Evolutionary conservation across 1,140 invertebrate species (phyloP).

Genomic region (Paraescarpia echinospica): DNA sequence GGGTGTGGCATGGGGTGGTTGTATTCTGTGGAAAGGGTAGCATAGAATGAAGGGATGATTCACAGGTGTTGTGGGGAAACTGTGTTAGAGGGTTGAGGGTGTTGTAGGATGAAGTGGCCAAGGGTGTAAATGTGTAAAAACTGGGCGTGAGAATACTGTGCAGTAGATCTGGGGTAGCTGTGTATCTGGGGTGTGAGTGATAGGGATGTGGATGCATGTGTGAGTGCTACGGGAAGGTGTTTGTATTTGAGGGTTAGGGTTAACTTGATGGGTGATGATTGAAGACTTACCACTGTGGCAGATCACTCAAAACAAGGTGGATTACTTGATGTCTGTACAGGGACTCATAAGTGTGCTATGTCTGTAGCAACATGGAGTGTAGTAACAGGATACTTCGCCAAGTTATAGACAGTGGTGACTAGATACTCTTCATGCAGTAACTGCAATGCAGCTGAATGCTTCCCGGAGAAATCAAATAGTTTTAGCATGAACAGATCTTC

Average conservation of each 20-base stretch:
- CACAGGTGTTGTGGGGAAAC: background rate
- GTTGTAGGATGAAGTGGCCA: background rate
- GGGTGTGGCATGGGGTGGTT: background rate
- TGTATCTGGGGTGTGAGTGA: background rate
- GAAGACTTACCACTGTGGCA: background rate
- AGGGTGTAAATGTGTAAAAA: background rate
- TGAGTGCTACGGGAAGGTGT: background rate
- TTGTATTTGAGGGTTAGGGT: background rate
- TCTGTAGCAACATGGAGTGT: background rate
- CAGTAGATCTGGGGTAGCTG: background rate
- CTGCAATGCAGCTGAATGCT: background rate
- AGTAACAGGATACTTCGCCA: background rate
- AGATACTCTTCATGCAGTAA: background rate
- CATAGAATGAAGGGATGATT: background rate
- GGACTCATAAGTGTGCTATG: background rate
- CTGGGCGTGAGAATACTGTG: background rate
- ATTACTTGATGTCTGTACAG: background rate
- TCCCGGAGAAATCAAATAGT: background rate
- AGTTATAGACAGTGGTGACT: background rate
- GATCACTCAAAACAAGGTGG: background rate
- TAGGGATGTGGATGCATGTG: background rate
- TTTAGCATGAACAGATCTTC: background rate
- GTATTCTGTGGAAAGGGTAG: background rate
- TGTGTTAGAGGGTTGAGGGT: background rate
- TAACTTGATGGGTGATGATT: background rate